These are phyloP conservation scores for Baccha elongata DNA, from an alignment of 2,888 invertebrate species.

Conservation along the genomic window DNA sequence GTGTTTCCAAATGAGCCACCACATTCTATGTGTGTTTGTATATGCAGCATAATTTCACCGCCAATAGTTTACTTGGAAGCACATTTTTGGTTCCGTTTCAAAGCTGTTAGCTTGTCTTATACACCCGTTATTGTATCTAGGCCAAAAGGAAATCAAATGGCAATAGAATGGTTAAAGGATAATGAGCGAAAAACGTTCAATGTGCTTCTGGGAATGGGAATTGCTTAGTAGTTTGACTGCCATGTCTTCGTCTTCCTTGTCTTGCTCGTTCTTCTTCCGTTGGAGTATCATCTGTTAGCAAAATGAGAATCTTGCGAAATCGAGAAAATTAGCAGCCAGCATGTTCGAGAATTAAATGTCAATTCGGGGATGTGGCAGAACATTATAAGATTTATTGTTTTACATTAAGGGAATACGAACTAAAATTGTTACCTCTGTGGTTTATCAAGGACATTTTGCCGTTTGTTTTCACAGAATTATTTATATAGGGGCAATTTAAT, in stretches of 20 bases:
- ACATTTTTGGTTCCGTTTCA: conserved; percentile 35
- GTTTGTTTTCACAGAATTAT: conserved; percentile 38
- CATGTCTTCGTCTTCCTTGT: not conserved
- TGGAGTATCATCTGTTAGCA: conserved; percentile 1
- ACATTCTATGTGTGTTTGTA: not conserved
- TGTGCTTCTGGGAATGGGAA: conserved; percentile 13
- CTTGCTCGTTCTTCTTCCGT: not conserved
- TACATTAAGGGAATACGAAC: conserved; percentile 19
- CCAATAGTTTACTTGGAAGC: conserved; percentile 55
- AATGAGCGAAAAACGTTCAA: conserved; percentile 67
- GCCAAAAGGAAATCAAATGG: conserved; percentile 59
- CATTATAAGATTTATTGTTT: conserved; percentile 46
- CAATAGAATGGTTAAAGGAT: conserved; percentile 59
- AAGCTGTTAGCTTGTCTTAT: conserved; percentile 48
- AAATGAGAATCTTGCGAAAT: conserved; percentile 30
- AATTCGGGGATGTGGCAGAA: conserved; percentile 41
- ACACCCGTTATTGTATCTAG: conserved; percentile 55
- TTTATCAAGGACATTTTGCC: conserved; percentile 5
- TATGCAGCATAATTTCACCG: conserved; percentile 59
- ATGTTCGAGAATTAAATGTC: conserved; percentile 55
- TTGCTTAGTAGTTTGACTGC: not conserved
- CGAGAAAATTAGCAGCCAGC: conserved; percentile 55
- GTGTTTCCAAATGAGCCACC: conserved; percentile 33
- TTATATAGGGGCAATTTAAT: conserved; percentile 2
- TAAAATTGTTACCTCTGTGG: conserved; percentile 1